A percentile compares a stretch with the other conserved stretches of the same genome.
Evolutionary conservation across 2,113 vertebrate genomes (phyloP).

Genomic region (Heteronetta atricapilla): DNA sequence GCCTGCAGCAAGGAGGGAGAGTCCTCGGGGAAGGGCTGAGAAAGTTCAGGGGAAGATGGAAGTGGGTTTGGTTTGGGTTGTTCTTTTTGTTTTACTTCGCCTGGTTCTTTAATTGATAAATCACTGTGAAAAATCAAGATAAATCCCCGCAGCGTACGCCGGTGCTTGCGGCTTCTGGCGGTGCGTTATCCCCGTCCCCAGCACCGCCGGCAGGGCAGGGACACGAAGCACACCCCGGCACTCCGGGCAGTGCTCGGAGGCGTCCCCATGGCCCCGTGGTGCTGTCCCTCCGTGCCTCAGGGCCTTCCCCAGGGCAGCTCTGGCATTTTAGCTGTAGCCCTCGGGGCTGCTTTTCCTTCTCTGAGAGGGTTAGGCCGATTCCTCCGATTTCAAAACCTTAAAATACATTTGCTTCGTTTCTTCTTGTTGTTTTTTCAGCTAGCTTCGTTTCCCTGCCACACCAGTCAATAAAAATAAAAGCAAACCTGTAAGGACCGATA

Average conservation of each 20-base stretch:
- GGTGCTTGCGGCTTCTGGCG: neutral
- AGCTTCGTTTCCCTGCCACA: neutral
- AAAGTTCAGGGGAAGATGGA: neutral
- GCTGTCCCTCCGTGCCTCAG: neutral
- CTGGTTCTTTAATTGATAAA: neutral
- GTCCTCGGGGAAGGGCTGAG: neutral
- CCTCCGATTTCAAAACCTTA: neutral
- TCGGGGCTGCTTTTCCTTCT: neutral
- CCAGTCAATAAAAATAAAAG: neutral
- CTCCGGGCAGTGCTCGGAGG: neutral
- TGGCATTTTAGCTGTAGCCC: neutral
- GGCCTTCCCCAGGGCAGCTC: neutral
- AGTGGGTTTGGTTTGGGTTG: too few relatives aligned
- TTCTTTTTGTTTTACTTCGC: neutral
- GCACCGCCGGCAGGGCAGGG: neutral
- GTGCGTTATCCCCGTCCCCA: neutral
- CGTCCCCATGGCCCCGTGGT: fast-evolving
- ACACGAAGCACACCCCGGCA: too few relatives aligned
- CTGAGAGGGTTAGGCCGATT: neutral
- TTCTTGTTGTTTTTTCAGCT: neutral
- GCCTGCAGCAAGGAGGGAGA: neutral
- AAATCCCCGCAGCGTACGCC: too few relatives aligned
- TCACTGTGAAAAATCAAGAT: neutral
- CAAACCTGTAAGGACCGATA: neutral
- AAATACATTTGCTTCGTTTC: neutral